These are phyloP conservation scores for Xestia c-nigrum DNA, from an alignment of 2,888 invertebrate species.

Conservation along the genomic window DNA sequence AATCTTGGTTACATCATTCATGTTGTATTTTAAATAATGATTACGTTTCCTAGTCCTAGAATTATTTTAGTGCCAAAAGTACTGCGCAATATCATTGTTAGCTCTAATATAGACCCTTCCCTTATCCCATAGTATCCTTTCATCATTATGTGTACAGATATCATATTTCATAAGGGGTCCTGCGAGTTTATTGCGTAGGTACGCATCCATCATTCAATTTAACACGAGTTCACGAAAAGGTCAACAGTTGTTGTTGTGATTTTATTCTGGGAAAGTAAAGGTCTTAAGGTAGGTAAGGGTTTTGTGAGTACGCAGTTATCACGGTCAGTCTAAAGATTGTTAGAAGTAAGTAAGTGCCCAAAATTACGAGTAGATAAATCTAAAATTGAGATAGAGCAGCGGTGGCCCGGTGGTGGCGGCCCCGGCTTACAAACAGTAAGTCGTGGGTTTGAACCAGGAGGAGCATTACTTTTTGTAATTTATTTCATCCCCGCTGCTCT, in stretches of 20 bases:
- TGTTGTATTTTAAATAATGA: neutral
- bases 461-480: too few species aligned
- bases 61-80: constrained; percentile 14
- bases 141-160: constrained; percentile 49
- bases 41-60: neutral
- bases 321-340: neutral
- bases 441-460: too few species aligned
- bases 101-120: neutral
- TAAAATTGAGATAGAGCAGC: too few species aligned
- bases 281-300: neutral
- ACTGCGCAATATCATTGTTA: neutral
- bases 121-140: constrained; percentile 20
- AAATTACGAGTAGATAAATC: too few species aligned
- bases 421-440: too few species aligned
- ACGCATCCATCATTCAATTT: constrained; percentile 65
- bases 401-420: too few species aligned
- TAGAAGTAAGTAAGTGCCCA: too few species aligned
- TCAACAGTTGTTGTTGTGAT: constrained; percentile 54
- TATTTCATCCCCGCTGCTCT: too few species aligned
- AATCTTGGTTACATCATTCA: too few species aligned
- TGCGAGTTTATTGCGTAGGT: constrained; percentile 53
- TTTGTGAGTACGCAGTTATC: neutral
- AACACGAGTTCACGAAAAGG: constrained; percentile 61
- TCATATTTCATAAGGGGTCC: constrained; percentile 48
- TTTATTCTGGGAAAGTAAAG: constrained; percentile 33